These are phyloP conservation scores for Aeoliscus strigatus DNA, from an alignment of 2,797 vertebrate species.

Conservation along the genomic window DNA sequence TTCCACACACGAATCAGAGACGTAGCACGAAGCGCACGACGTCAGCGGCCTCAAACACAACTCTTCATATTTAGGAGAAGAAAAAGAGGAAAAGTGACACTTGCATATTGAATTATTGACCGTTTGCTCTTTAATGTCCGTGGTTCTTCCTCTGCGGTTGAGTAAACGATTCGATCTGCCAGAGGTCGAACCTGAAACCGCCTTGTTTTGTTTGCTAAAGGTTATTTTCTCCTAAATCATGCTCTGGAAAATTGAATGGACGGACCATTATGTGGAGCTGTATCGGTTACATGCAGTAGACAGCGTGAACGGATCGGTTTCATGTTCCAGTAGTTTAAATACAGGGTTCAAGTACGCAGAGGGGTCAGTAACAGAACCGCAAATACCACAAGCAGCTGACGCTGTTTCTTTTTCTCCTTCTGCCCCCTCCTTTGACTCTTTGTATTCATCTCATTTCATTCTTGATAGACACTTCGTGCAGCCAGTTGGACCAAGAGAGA, in stretches of 20 bases:
- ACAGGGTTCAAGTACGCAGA: constrained; percentile 65
- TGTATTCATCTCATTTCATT: constrained; percentile 34
- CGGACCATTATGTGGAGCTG: constrained; percentile 62
- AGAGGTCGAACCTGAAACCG: constrained; percentile 51
- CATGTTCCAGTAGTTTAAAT: constrained; percentile 69
- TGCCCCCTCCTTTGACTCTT: constrained; percentile 22
- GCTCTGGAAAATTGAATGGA: constrained; percentile 67
- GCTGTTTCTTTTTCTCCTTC: constrained; percentile 8
- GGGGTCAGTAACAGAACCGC: constrained; percentile 58
- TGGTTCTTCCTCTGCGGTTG: constrained; percentile 6
- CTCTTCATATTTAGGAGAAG: constrained; percentile 2
- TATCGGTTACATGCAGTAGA: constrained; percentile 73
- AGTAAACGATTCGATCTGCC: constrained; percentile 41
- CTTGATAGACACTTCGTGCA: constrained; percentile 87
- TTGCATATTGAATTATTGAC: constrained; percentile 64
- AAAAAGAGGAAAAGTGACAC: constrained; percentile 68
- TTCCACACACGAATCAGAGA: constrained; percentile 11
- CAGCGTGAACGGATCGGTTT: constrained; percentile 70
- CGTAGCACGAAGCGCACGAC: too few relatives aligned
- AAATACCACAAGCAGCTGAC: constrained; percentile 21
- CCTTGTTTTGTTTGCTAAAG: constrained; percentile 64
- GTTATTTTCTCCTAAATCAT: constrained; percentile 68
- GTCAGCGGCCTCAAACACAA: too few relatives aligned
- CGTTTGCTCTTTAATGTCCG: constrained; percentile 23
- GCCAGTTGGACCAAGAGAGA: constrained; percentile 91